Conservation (phyloP, 2,888 invertebrate genomes). For the Yponomeuta cagnagella region DNA sequence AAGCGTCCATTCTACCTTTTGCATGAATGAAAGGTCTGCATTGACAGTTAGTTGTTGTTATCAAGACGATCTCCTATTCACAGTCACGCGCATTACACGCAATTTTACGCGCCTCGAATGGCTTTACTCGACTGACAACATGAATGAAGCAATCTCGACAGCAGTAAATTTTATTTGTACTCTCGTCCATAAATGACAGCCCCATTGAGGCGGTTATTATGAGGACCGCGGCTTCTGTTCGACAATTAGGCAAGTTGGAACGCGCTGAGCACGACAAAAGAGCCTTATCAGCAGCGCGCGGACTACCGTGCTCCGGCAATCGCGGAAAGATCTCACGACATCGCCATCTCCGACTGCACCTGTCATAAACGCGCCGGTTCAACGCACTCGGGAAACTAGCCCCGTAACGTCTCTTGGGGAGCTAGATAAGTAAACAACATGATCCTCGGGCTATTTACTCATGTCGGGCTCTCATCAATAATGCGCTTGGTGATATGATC, state of each 20-base stretch:
- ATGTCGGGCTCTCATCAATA: conserved; percentile 69
- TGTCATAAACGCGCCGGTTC: conserved; percentile 60
- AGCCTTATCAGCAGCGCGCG: conserved; percentile 55
- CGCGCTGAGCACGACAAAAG: conserved; percentile 37
- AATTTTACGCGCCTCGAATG: conserved; percentile 54
- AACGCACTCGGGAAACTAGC: conserved; percentile 48
- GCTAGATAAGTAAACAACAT: conserved; percentile 66
- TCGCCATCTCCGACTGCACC: conserved; percentile 66
- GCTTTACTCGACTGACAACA: conserved; percentile 40
- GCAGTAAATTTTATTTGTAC: conserved; percentile 62
- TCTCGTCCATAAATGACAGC: conserved; percentile 59
- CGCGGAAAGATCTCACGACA: conserved; percentile 69
- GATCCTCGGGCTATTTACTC: conserved; percentile 71
- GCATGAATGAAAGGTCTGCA: conserved; percentile 10
- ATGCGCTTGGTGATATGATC: conserved; percentile 64
- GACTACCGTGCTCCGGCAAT: conserved; percentile 33
- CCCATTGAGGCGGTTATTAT: conserved; percentile 43
- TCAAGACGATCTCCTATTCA: conserved; percentile 28
- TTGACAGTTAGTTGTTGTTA: conserved; percentile 8
- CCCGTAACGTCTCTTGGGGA: conserved; percentile 53
- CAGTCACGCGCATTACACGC: conserved; percentile 48
- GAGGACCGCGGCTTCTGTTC: conserved; percentile 62
- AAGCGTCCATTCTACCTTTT: background rate
- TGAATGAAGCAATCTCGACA: conserved; percentile 66
- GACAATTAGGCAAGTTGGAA: conserved; percentile 53